Base-by-base conservation (phyloP, 2,888 invertebrate species). In the Horisme vitalbata region DNA sequence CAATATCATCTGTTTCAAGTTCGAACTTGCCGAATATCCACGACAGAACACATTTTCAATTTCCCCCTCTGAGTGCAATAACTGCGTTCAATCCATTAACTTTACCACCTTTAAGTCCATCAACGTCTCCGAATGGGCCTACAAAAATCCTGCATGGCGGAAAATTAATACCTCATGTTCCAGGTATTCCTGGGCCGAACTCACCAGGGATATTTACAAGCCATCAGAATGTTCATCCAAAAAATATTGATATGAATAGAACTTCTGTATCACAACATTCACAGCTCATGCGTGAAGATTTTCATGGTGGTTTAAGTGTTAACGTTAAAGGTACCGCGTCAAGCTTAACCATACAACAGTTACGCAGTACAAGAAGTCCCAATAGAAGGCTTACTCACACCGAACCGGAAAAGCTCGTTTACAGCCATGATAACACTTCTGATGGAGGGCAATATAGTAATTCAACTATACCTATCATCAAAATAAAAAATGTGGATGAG, bases 101-200 rank as follows among this genome's bases (percentile, higher is more conserved):
- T 3, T 76, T 94, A 58, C 93, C 92, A 12, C 91, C 91, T 7
- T 70, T 92, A 14, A 83, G 83, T 59, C 87, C 85, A 27, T 76
- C 79, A 7, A 56, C 74, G 45, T 79, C 86, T 43, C 86, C 93
- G 26, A 91, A 92, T 54, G 92, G 92, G 7, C 90, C 93, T 28
- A 86, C 91, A n/a, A 92, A 91, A 15, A 93, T 93, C 52, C 74
- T 93, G 31, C 93, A 93, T 59, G 92, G 91, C 9, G 95, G 94
- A 12, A 95, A 95, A 75, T 83, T 94, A n/a, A 94, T 96, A 67
- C 94, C 96, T 0, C 94, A 95, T 75, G 96, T 96, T 7, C 96
- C 96, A 4, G 96, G 96, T 8, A 96, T 96, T 79, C 96, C 96
- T 0, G 96, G 96, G 6, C 96, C 96, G 2, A 93, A 93, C 59